These are phyloP conservation scores for Epicauta chinensis DNA, from an alignment of 1,140 invertebrate species.

Conservation along the genomic window DNA sequence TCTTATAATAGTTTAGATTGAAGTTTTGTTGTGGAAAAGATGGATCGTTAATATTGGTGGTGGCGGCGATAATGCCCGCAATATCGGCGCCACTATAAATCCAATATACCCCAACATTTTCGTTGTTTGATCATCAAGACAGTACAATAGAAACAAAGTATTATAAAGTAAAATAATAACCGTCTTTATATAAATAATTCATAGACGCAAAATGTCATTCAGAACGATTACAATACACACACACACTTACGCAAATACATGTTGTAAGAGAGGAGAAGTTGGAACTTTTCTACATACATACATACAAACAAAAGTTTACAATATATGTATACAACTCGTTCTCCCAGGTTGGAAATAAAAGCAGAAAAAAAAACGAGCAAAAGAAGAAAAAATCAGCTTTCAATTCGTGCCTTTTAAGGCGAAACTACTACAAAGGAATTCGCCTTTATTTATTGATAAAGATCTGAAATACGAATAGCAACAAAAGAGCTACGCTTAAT, in stretches of 20 bases:
- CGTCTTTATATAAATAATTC: slow-evolving; percentile 7
- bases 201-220: slow-evolving; percentile 10
- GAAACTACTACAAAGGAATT: slow-evolving; percentile 19
- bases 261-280: no score
- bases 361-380: no score
- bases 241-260: not conserved
- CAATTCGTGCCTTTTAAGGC: slow-evolving; percentile 21
- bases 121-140: not conserved
- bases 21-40: no score
- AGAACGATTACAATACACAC: slow-evolving; percentile 11
- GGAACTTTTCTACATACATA: no score
- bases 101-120: no score
- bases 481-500: slow-evolving; percentile 21
- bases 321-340: slow-evolving; percentile 8
- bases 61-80: no score
- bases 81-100: no score
- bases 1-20: no score
- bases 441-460: slow-evolving; percentile 25
- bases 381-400: slow-evolving; percentile 9
- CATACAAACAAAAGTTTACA: no score
- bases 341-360: no score
- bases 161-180: slow-evolving; percentile 1
- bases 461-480: slow-evolving; percentile 22
- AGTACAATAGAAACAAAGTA: slow-evolving; percentile 4
- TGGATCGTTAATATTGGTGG: no score